These are phyloP conservation scores for Acrocephalus scirpaceus DNA, from an alignment of 2,797 vertebrate species.

Conservation along the genomic window DNA sequence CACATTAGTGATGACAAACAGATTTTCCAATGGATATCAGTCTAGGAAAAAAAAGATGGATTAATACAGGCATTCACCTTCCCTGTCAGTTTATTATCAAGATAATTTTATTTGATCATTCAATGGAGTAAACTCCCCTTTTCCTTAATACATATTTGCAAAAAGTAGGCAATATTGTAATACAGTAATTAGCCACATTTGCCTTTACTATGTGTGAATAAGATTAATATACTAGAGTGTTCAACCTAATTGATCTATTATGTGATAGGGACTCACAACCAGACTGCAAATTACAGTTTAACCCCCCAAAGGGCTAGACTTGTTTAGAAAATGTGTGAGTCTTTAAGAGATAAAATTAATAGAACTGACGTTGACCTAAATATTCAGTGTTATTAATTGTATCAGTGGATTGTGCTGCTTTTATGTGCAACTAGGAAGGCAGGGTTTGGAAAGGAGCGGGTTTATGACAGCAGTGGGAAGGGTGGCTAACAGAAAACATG, in stretches of 20 bases:
- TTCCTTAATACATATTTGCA: constrained; percentile 56
- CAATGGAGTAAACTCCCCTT: constrained; percentile 26
- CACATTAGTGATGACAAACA: neutral
- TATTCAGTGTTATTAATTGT: constrained; percentile 62
- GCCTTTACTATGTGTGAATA: constrained; percentile 58
- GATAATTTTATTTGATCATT: constrained; percentile 50
- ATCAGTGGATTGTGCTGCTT: constrained; percentile 44
- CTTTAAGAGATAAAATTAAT: constrained; percentile 72
- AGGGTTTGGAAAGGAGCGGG: neutral
- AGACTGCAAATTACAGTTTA: constrained; percentile 71
- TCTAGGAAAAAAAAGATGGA: neutral
- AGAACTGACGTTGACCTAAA: constrained; percentile 65
- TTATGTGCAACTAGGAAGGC: constrained; percentile 33
- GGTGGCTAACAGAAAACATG: constrained; percentile 39
- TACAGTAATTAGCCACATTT: constrained; percentile 65
- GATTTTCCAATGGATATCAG: neutral
- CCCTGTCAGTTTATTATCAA: constrained; percentile 17
- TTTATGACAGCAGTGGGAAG: constrained; percentile 43
- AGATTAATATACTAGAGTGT: constrained; percentile 65
- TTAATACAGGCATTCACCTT: constrained; percentile 19
- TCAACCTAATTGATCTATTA: constrained; percentile 71
- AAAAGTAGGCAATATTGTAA: constrained; percentile 52
- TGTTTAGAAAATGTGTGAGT: constrained; percentile 63
- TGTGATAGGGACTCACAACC: constrained; percentile 55
- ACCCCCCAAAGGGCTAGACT: constrained; percentile 65